A percentile compares a stretch with the other conserved stretches of the same genome.
These are phyloP conservation scores for Ptilonorhynchus violaceus DNA, from an alignment of 2,113 vertebrate genomes.

Conservation along the genomic window DNA sequence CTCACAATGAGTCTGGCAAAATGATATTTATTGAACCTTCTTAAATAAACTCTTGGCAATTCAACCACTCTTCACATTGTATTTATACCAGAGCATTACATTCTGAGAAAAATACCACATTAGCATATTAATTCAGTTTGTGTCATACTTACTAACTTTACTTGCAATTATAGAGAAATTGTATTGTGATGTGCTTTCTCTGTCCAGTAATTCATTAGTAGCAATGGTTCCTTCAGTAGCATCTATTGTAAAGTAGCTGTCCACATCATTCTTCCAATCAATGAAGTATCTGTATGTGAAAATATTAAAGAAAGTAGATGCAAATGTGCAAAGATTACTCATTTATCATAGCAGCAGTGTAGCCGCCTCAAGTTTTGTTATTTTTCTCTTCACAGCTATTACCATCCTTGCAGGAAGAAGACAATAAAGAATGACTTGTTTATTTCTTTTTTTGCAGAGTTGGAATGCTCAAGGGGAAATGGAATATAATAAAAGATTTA, in stretches of 20 bases:
- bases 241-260: slow-evolving; percentile 94
- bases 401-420: slow-evolving; percentile 52
- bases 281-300: slow-evolving; percentile 86
- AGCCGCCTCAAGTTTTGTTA: slow-evolving; percentile 9
- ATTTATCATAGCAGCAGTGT: slow-evolving; percentile 47
- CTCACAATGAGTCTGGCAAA: not conserved
- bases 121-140: slow-evolving; percentile 9
- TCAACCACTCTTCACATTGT: not conserved
- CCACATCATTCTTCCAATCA: slow-evolving; percentile 90
- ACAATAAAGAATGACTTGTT: slow-evolving; percentile 56
- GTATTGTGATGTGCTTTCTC: slow-evolving; percentile 90
- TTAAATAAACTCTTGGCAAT: not conserved
- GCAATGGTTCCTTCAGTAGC: slow-evolving; percentile 91
- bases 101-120: not conserved
- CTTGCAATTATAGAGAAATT: slow-evolving; percentile 94
- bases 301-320: slow-evolving; percentile 46
- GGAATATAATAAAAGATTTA: slow-evolving; percentile 63
- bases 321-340: slow-evolving; percentile 51
- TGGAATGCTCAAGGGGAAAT: slow-evolving; percentile 56
- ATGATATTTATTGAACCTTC: not conserved
- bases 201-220: slow-evolving; percentile 91
- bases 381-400: slow-evolving; percentile 44
- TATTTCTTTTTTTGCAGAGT: slow-evolving; percentile 42
- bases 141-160: slow-evolving; percentile 95
- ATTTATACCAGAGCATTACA: not conserved